These are phyloP conservation scores for Amniataba percoides DNA, from an alignment of 2,797 vertebrate species.

Conservation along the genomic window DNA sequence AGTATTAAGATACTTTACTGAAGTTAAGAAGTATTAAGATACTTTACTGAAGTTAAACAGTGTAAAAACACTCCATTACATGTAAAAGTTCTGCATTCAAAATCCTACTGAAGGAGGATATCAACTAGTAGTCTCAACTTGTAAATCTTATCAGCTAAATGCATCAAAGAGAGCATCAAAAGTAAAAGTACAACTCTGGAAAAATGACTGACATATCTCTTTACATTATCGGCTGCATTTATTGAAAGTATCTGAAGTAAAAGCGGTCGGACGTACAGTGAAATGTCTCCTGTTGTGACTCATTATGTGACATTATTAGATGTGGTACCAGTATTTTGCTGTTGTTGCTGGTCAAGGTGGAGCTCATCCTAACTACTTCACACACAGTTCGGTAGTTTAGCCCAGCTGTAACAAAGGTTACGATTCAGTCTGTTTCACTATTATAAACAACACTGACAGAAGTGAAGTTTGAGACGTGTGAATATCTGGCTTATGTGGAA, in stretches of 20 bases:
- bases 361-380: neutral
- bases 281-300: neutral
- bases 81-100: neutral
- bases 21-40: neutral
- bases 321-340: neutral
- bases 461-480: neutral
- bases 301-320: neutral
- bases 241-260: neutral
- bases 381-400: too few species aligned
- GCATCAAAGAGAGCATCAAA: too few species aligned
- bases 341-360: neutral
- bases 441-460: slow-evolving; percentile 10
- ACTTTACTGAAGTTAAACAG: neutral
- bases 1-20: too few species aligned
- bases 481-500: slow-evolving; percentile 2
- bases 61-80: neutral
- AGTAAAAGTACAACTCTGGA: too few species aligned
- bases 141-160: too few species aligned
- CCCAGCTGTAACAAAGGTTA: neutral
- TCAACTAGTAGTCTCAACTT: too few species aligned
- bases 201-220: too few species aligned
- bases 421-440: neutral
- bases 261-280: neutral
- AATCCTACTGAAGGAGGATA: too few species aligned
- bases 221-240: too few species aligned